Base-by-base conservation (phyloP, 2,797 vertebrate genomes). In the Cryptoblepharus egeriae region DNA sequence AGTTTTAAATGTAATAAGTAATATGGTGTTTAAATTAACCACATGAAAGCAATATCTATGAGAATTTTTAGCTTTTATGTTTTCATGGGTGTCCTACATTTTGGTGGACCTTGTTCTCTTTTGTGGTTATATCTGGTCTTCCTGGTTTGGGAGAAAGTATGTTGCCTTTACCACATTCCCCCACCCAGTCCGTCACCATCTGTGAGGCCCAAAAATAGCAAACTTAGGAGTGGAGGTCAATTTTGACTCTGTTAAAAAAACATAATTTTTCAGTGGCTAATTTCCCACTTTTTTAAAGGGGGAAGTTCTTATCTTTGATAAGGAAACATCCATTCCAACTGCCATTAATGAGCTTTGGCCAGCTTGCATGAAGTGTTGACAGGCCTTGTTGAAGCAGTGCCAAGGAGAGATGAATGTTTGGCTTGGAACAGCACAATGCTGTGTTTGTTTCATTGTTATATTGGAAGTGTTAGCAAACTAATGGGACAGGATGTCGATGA, bases 391-490 rank as follows among this genome's bases (percentile, higher is more conserved):
- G 91, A 92, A 93, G 85, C 24, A 0, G 80, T 88, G 94, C 94
- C 94, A 95, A 90, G 89, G 89, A 90, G 92, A 95, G 93, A 94
- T 92, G 88, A 91, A 94, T 93, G 93, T 92, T 91, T 91, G 91
- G 91, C 92, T 93, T 81, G 91, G 93, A 88, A 88, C 89, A 86
- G 91, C 90, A 94, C 94, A 94, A 92, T 92, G 86, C 92, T 90
- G 91, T 91, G 92, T 94, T 93, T 93, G 93, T 93, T 93, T 93
- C 92, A 91, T 93, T 95, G 94, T 95, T 92, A 85, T 86, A 87
- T 35, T 90, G 88, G 90, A 93, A 93, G 92, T 93, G 91, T 94
- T 94, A 93, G 93, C 93, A 94, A 93, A 95, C 90, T 89, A 93
- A 92, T 84, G 90, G 91, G 91, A 93, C 93, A 91, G 90, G 89